Conservation (phyloP, 2,797 vertebrate genomes). For the Sebastes iracundus region DNA sequence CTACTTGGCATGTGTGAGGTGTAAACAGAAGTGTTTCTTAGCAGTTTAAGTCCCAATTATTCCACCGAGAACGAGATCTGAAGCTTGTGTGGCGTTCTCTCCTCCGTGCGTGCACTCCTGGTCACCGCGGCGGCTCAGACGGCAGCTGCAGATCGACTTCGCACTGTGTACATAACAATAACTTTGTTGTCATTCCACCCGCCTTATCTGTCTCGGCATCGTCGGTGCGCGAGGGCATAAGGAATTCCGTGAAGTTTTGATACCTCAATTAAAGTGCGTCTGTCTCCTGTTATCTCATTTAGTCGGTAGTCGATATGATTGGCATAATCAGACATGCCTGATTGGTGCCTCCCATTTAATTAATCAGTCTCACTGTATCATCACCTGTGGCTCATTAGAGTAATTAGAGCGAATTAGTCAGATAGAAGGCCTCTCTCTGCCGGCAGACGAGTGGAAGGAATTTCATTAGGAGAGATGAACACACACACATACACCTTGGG, state of each 20-base stretch:
- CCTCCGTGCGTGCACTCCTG: conserved; percentile 32
- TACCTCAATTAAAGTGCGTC: conserved; percentile 79
- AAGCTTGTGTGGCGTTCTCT: conserved; percentile 27
- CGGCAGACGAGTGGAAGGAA: conserved; percentile 74
- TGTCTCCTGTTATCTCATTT: conserved; percentile 79
- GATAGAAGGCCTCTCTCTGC: conserved; percentile 76
- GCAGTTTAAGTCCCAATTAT: conserved; percentile 61
- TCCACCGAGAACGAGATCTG: conserved; percentile 46
- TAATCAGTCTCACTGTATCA: conserved; percentile 81
- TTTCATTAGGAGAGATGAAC: conserved; percentile 73
- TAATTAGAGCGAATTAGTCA: conserved; percentile 80
- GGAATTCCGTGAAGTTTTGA: conserved; percentile 79
- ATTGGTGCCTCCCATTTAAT: conserved; percentile 82
- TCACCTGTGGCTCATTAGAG: conserved; percentile 83
- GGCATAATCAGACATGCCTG: conserved; percentile 81
- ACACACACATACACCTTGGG: conserved; percentile 60
- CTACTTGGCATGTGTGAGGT: conserved; percentile 56
- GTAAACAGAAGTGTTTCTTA: conserved; percentile 63
- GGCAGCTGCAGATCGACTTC: conserved; percentile 74
- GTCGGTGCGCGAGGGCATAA: conserved; percentile 64
- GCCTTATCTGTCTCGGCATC: conserved; percentile 76
- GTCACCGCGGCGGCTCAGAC: conserved; percentile 61
- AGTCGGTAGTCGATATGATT: conserved; percentile 77
- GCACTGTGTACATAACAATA: conserved; percentile 80
- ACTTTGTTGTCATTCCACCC: conserved; percentile 81